Base-by-base conservation (phyloP, 2,113 vertebrate species). In the Sceloporus undulatus region DNA sequence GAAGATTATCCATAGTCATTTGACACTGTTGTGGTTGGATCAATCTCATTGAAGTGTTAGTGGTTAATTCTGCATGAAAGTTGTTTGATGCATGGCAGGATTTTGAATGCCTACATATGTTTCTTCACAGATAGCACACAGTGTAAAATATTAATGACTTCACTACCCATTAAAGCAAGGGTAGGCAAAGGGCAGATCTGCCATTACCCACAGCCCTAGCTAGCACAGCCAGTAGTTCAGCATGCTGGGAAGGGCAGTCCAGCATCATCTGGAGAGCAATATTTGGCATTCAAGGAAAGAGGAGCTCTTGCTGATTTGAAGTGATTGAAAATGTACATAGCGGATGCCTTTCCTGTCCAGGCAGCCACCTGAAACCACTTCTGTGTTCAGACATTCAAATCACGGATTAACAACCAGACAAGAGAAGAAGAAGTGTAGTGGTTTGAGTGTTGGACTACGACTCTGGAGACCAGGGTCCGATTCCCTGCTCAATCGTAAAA, bases 131-230 rank as follows among this genome's bases (percentile, higher is more conserved):
- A 68, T 14, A 42, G 48, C 38, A 14, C 18, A 52, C 52, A 40
- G 52, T 23, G 29, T 75, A 9, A 87, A 52, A 75, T 71, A 66
- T 52, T 59, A 80, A 54, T 81, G 56, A 34, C 85, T 88, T 23
- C 21, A 40, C 80, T 76, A 34, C 1, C 9, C 59, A 40, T 29
- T 77, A 48, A 85, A 16, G n/a, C 27, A 48, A 56, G 9, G 62
- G n/a, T 3, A 34, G 16, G 23, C 59, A 62, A 62, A 62, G 18
- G 4, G 59, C 16, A 62, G 59, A 13, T 62, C 59, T 62, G 59
- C 59, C 76, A 54, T 48, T 54, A 27, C 13, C 78, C 56, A 79
- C 29, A 79, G 18, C 8, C 52, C 38, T 56, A n/a, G 1, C 59
- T 14, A 18, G 59, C 59, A 48, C 48, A 48, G 48, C 48, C 48